These are phyloP conservation scores for Cliona cf. orientalis DNA, from an alignment of 37 sponge, comb jelly and placozoan genomes.

Conservation along the genomic window DNA sequence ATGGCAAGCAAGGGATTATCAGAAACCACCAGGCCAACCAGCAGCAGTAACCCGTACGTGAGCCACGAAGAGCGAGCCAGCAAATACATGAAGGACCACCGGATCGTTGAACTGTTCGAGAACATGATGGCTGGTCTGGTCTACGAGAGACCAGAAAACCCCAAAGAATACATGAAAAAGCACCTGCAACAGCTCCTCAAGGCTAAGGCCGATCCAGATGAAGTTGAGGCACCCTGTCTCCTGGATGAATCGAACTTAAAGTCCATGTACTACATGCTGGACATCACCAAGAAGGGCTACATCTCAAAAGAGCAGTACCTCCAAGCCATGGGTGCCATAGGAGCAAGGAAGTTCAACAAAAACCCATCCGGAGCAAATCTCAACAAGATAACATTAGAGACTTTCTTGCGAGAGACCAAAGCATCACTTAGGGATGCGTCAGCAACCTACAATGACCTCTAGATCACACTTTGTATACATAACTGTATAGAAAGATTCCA, in stretches of 20 bases:
- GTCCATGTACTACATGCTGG: slow-evolving; percentile 90
- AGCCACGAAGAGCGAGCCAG: slow-evolving; percentile 38
- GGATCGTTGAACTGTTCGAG: slow-evolving; percentile 83
- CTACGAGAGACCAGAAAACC: slow-evolving; percentile 80
- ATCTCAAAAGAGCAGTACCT: slow-evolving; percentile 83
- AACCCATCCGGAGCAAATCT: slow-evolving; percentile 66
- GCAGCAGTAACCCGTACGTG: neutral
- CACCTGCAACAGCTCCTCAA: slow-evolving; percentile 73
- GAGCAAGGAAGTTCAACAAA: slow-evolving; percentile 61
- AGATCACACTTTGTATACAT: no score
- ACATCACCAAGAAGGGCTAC: slow-evolving; percentile 78
- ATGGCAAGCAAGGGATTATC: neutral
- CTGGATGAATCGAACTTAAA: slow-evolving; percentile 82
- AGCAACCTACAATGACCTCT: no score
- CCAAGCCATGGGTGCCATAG: slow-evolving; percentile 77
- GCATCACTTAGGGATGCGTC: slow-evolving; percentile 50
- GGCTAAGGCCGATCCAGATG: slow-evolving; percentile 45
- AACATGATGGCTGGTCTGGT: slow-evolving; percentile 85
- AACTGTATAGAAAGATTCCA: no score
- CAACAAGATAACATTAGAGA: slow-evolving; percentile 70
- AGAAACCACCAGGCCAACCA: neutral
- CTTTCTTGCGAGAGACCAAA: slow-evolving; percentile 75
- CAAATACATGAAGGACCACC: slow-evolving; percentile 80
- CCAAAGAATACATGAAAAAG: slow-evolving; percentile 74
- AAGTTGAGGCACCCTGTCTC: slow-evolving; percentile 63